Evolutionary conservation across 1,140 invertebrate species (phyloP), one percentile per base, ranked within the genome.

Genomic region (Conus ventricosus): DNA sequence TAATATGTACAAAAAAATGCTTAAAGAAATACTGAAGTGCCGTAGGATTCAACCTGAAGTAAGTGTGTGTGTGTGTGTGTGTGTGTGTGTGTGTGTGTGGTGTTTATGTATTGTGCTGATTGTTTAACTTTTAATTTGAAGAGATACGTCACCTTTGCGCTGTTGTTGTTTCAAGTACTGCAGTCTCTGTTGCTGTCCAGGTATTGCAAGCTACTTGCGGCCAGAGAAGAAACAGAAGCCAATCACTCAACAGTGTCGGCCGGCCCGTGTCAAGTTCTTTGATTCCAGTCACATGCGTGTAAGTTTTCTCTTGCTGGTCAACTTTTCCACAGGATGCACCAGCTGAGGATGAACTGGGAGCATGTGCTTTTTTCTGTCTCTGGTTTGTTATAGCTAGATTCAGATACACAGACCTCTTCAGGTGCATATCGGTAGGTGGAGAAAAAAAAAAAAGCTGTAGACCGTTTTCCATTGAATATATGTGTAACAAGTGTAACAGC

Each of bases 201-300:
- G 93, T 84, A 91, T 94, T 67, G 67, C 89, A 10, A 90, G 89
- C 13, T 94, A 92, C 83, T n/a, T 94, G 25, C 87, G 90, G 51
- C 91, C 92, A 75, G 88, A 91, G 20, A 91, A 90, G n/a, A 71
- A 80, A 13, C 92, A 93, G 89, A 88, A 67, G 20, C 89, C 88
- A 10, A 80, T 93, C 13, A 75, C 81, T 10, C 84, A 89, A 23
- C 92, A 92, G 87, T 57, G 75, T 17, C 89, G 91, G 88, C 93
- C 93, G 54, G 91, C 92, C 10, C 60, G 92, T 81, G 87, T 94
- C 51, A 89, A 91, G 71, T 93, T 92, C 84, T 89, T 92, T 67
- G 91, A 93, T 88, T 88, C 90, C 84, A 85, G 93, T 67, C 57
- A 93, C 80, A 89, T 93, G 6, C 90, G 91, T 90, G 92, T 93